Evolutionary conservation across 2,888 invertebrate species (phyloP).

Genomic region (Dicyrtomina minuta): DNA sequence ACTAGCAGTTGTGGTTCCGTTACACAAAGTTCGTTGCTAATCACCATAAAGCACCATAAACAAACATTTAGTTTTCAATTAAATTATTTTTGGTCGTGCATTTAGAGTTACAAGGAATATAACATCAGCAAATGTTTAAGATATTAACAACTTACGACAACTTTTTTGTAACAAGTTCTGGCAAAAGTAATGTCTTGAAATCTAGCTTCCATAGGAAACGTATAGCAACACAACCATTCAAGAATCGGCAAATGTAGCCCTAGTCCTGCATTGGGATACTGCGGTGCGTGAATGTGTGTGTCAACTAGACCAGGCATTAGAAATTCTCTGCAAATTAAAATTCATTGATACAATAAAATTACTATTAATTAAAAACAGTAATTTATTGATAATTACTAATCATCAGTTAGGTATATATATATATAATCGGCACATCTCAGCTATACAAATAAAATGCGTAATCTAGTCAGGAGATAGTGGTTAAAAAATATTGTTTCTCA

Average conservation of each 20-base stretch:
- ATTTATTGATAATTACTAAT: too few species aligned
- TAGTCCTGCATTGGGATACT: constrained; percentile 80
- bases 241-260: constrained; percentile 77
- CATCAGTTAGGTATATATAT: too few species aligned
- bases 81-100: neutral
- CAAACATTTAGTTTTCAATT: neutral
- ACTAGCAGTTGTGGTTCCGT: constrained; percentile 86
- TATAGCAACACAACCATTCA: constrained; percentile 82
- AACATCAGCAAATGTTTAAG: neutral
- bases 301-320: constrained; percentile 86
- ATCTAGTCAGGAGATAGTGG: neutral
- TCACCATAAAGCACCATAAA: constrained; percentile 40
- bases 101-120: neutral
- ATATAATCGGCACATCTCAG: too few species aligned
- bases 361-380: constrained; percentile 20
- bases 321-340: constrained; percentile 62
- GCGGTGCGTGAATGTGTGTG: constrained; percentile 86
- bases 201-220: constrained; percentile 77
- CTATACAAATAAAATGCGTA: neutral
- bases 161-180: constrained; percentile 69
- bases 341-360: too few species aligned
- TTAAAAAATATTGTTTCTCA: constrained; percentile 18
- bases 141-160: constrained; percentile 66
- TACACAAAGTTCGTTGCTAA: constrained; percentile 71
- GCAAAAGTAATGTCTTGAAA: constrained; percentile 72